Evolutionary conservation across 2,113 vertebrate genomes (phyloP).

Genomic region (Macrotus californicus): DNA sequence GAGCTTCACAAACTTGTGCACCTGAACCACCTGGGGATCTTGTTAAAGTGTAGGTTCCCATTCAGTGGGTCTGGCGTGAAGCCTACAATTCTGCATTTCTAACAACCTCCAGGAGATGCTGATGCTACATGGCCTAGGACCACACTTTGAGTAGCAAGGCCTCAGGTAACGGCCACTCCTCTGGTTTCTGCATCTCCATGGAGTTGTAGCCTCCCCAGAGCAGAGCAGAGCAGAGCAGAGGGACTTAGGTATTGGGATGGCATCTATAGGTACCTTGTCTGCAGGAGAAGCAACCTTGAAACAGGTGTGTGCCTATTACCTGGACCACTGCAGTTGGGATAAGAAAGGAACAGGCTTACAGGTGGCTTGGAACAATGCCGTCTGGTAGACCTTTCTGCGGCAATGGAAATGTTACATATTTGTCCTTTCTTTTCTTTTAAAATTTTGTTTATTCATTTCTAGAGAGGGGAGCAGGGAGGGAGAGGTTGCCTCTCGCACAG

Average conservation of each 20-base stretch:
- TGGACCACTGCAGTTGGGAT: background rate
- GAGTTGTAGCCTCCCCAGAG: background rate
- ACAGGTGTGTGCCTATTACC: background rate
- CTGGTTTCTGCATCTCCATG: background rate
- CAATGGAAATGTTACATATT: no score
- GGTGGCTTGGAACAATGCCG: background rate
- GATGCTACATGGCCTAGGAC: background rate
- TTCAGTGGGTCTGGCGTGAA: background rate
- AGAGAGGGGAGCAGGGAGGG: no score
- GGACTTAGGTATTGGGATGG: background rate
- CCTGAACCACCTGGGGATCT: background rate
- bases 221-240: background rate
- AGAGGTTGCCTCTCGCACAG: no score
- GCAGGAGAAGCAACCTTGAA: background rate
- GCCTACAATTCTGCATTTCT: background rate
- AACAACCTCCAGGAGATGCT: background rate
- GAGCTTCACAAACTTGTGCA: constrained; percentile 11
- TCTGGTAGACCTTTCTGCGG: background rate
- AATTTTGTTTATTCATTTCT: no score
- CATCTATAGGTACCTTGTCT: background rate
- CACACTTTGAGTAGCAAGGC: background rate
- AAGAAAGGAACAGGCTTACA: background rate
- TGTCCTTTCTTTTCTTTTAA: no score
- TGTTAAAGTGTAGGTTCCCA: background rate
- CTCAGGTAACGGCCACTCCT: background rate